Evolutionary conservation across 2,797 vertebrate genomes (phyloP), one percentile per base, ranked within the genome.

Genomic region (Astyanax mexicanus): DNA sequence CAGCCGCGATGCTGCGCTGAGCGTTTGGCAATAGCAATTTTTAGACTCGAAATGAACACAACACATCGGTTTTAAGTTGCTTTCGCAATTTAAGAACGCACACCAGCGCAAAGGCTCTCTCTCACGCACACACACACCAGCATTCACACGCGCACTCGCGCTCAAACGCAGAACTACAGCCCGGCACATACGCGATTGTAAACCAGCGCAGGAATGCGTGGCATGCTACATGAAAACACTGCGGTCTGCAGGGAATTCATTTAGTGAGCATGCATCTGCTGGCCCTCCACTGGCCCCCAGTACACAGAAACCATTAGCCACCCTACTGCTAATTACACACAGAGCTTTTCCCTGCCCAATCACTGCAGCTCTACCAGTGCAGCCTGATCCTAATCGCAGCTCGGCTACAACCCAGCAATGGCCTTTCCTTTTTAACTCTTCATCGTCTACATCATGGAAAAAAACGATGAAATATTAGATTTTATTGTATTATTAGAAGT

Each of bases 201-300:
- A 93, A 93, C 91, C 89, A 82, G 84, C 84, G 81, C 81, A 89
- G 87, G 91, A 92, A 93, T 92, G 89, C 42, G 52, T 87, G 84
- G 90, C 84, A 89, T 32, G 87, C 84, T 84, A 89, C 89, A 90
- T 92, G 87, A 92, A 93, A 92, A 92, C 88, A 90, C 67, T 89
- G 86, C 10, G 88, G 89, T 91, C 85, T 85, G 25, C 42, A 40
- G 88, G 85, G 88, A 90, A 90, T 91, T 88, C 79, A 88, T 92
- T 90, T 90, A 89, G 91, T 69, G 86, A 90, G 84, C 83, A 85
- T 89, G 83, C 88, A 91, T 92, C 89, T 91, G 90, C 88, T 57
- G 77, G 80, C 81, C 87, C 88, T 88, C 84, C 81, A 76, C 88
- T 52, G 82, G 84, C 83, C 86, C 86, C 81, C 84, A 88, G 90